A percentile compares a stretch with the other conserved stretches of the same genome.
These are phyloP conservation scores for Patella depressa DNA, from an alignment of 2,888 invertebrate species.

Conservation along the genomic window DNA sequence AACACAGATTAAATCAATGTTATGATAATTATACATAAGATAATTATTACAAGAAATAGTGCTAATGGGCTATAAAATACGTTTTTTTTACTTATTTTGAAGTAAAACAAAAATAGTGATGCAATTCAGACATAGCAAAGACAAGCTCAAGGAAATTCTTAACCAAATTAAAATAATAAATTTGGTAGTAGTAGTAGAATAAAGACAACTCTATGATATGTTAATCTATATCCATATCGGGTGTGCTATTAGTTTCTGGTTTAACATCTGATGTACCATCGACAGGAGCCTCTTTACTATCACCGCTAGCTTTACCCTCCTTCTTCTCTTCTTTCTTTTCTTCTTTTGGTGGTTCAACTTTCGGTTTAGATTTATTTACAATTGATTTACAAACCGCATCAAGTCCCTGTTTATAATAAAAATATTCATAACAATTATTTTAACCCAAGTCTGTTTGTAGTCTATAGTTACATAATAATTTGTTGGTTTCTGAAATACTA, in stretches of 20 bases:
- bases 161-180: no score
- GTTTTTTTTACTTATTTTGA: no score
- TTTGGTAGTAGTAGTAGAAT: no score
- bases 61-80: no score
- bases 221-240: constrained; percentile 14
- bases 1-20: no score
- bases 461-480: neutral
- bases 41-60: no score
- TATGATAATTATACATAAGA: no score
- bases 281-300: constrained; percentile 27
- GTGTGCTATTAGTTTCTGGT: constrained; percentile 21
- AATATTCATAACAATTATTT: constrained; percentile 6
- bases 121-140: no score
- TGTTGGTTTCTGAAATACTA: neutral
- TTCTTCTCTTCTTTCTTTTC: constrained; percentile 57
- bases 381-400: constrained; percentile 79
- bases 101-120: no score
- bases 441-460: neutral
- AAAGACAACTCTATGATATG: no score
- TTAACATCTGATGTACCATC: constrained; percentile 6
- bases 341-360: constrained; percentile 80
- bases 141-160: no score
- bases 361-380: constrained; percentile 91
- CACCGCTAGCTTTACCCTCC: constrained; percentile 29
- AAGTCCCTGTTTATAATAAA: constrained; percentile 72